Conservation (phyloP, 2,113 vertebrate species). For the Falcunculus frontatus region DNA sequence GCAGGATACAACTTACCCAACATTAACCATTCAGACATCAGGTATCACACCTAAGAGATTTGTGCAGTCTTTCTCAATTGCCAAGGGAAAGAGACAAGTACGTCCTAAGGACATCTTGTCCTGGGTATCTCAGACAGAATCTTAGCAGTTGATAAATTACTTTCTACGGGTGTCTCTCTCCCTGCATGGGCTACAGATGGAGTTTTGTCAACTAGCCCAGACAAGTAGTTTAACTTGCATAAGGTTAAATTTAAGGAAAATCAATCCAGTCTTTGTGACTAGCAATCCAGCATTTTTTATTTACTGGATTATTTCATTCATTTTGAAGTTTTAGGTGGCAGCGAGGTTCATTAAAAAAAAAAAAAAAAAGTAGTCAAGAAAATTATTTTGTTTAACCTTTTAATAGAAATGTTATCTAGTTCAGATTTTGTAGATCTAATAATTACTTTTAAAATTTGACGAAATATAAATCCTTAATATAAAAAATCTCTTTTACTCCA, state of each 20-base stretch:
- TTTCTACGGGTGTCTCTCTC: not conserved
- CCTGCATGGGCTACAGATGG: not conserved
- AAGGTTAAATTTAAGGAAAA: not conserved
- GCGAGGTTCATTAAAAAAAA: not conserved
- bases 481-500: not conserved
- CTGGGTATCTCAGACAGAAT: not conserved
- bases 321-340: not conserved
- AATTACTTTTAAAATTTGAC: not conserved
- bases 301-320: not conserved
- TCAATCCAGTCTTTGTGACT: not conserved
- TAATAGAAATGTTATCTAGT: not conserved
- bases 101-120: not conserved
- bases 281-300: not conserved
- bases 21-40: not conserved
- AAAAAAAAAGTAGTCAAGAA: not conserved
- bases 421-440: not conserved
- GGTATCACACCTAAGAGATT: not conserved
- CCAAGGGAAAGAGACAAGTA: not conserved
- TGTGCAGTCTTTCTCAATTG: not conserved
- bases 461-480: not conserved
- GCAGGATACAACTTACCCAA: not conserved
- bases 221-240: not conserved
- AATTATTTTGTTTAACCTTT: not conserved
- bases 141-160: conserved; percentile 8
- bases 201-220: not conserved